A percentile compares a stretch with the other conserved stretches of the same genome.
Evolutionary conservation across 1,140 invertebrate species (phyloP).

Genomic region (Cryptotermes secundus): DNA sequence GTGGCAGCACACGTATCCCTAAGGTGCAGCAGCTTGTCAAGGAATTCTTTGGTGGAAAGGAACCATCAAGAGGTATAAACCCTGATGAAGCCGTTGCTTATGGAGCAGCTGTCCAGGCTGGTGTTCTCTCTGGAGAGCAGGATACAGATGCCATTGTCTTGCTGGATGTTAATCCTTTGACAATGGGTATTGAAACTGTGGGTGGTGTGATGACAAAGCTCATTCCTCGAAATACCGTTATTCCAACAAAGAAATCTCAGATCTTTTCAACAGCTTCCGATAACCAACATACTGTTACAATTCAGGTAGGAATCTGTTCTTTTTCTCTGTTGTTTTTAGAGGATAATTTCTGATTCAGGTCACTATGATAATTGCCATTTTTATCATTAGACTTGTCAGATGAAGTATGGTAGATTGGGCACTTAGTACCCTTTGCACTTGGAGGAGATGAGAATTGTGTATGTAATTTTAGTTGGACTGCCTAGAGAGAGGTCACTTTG

Average conservation of each 20-base stretch:
- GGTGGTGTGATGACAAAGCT: conserved; percentile 99
- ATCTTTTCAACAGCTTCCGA: conserved; percentile 99
- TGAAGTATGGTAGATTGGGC: too few species aligned
- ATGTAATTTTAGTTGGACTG: too few species aligned
- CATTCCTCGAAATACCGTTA: conserved; percentile 96
- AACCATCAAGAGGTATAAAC: conserved; percentile 97
- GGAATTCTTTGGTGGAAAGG: conserved; percentile 98
- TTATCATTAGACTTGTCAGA: too few species aligned
- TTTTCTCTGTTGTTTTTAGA: not conserved
- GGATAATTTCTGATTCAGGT: too few species aligned
- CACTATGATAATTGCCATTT: too few species aligned
- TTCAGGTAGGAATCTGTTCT: conserved; percentile 59
- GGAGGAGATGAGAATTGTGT: too few species aligned
- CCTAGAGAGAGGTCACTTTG: too few species aligned
- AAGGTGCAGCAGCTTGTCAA: conserved; percentile 99
- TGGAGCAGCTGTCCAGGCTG: conserved; percentile 98
- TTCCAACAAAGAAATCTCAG: conserved; percentile 99
- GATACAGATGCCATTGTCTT: conserved; percentile 96
- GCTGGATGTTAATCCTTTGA: conserved; percentile 96
- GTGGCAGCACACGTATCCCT: conserved; percentile 98
- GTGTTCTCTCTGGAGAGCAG: conserved; percentile 85
- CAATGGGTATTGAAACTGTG: conserved; percentile 98
- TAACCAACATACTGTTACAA: conserved; percentile 98
- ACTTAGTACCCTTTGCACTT: too few species aligned
- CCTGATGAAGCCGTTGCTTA: conserved; percentile 98